Evolutionary conservation across 92 coral and sea anemone genomes (phyloP).

Genomic region (Desmophyllum pertusum): DNA sequence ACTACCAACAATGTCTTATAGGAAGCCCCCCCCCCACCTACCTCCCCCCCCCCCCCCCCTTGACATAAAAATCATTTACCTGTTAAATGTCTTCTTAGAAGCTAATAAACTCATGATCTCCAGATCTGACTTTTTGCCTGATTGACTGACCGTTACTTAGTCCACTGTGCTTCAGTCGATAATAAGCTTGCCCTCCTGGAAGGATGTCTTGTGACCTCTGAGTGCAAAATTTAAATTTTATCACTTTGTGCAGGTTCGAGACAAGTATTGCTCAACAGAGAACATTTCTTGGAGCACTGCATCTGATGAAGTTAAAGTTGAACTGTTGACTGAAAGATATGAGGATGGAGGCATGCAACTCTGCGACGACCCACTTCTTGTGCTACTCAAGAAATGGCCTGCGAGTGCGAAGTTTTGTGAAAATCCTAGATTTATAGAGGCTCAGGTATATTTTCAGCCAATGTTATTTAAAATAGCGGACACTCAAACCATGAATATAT

Average conservation of each 20-base stretch:
- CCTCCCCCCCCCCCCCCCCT: too few species aligned
- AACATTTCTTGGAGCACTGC: conserved; percentile 76
- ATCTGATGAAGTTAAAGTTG: conserved; percentile 86
- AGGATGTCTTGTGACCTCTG: background rate
- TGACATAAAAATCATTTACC: too few species aligned
- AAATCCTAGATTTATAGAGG: conserved; percentile 70
- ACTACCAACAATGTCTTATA: background rate
- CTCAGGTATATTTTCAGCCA: conserved; percentile 65
- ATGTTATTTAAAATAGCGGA: too few species aligned
- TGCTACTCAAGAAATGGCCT: conserved; percentile 85
- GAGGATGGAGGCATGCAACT: conserved; percentile 60
- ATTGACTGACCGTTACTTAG: too few species aligned
- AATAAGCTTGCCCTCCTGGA: background rate
- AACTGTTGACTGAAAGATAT: conserved; percentile 61
- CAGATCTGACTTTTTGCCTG: too few species aligned
- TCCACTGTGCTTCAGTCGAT: too few species aligned
- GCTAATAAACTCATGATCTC: too few species aligned
- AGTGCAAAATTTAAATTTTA: background rate
- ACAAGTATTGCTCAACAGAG: conserved; percentile 62
- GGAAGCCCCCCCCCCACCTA: background rate
- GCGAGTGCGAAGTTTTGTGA: conserved; percentile 56
- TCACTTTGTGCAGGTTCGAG: conserved; percentile 62
- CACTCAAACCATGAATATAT: too few species aligned
- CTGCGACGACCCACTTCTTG: conserved; percentile 69
- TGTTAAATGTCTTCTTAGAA: too few species aligned